phyloP scores from a whole-genome alignment of 2,113 vertebrate genomes.

The Rhinoderma darwinii region DNA sequence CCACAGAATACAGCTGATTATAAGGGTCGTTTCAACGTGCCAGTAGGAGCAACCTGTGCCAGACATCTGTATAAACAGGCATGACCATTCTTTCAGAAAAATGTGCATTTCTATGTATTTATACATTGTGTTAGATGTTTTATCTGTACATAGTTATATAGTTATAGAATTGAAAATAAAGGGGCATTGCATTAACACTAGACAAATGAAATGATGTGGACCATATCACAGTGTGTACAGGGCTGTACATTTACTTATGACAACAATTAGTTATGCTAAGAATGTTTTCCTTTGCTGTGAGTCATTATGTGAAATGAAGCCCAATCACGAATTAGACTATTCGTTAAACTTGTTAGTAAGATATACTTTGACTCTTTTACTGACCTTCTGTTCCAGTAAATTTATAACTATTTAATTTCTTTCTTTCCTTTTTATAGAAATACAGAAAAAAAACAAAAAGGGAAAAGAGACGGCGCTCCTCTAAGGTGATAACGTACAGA shows the following conservation, averaged over 20 bases:
- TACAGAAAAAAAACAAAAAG: background rate
- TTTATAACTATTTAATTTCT: slow-evolving; percentile 28
- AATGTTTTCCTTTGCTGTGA: slow-evolving; percentile 1
- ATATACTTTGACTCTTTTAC: slow-evolving; percentile 39
- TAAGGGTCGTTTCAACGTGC: too few relatives aligned
- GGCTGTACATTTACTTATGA: slow-evolving; percentile 15
- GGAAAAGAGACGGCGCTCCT: too few relatives aligned
- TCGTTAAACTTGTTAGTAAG: slow-evolving; percentile 51
- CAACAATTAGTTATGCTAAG: slow-evolving; percentile 20
- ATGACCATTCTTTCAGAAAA: background rate
- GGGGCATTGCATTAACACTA: background rate
- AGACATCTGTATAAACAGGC: too few relatives aligned
- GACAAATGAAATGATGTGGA: background rate
- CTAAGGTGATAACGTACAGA: too few relatives aligned
- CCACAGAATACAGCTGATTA: too few relatives aligned
- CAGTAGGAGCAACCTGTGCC: too few relatives aligned
- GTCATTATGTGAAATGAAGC: slow-evolving; percentile 44
- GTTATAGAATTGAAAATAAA: background rate
- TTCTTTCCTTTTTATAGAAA: background rate
- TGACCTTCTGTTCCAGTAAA: slow-evolving; percentile 54
- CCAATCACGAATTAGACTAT: slow-evolving; percentile 44
- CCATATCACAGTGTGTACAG: background rate
- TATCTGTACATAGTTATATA: background rate
- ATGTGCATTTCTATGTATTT: background rate
- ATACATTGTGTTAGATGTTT: background rate